Evolutionary conservation across 2,797 vertebrate genomes (phyloP), one percentile per base, ranked within the genome.

Genomic region (Syngnathus rostellatus): DNA sequence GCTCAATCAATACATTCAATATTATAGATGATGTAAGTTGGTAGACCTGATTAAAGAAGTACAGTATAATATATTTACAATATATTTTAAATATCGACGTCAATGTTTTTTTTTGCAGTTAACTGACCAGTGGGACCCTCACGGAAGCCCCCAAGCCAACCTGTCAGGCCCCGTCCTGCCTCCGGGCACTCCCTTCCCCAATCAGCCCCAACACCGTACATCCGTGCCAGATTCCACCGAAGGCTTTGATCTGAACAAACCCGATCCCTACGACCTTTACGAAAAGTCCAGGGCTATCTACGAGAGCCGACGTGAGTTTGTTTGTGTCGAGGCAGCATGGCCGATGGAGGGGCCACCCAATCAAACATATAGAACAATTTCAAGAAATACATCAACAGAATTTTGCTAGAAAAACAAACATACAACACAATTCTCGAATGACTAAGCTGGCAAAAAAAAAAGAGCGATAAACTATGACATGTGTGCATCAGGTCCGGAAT

Each of bases 271-370:
- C 6, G 97, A 98, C 90, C 93, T 99, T 77, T 99, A 99, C 71
- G 96, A 99, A 89, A 99, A 98, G 87, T 99, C 97, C 25, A 94
- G 97, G 84, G 97, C 97, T 70, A 94, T 99, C 89, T 99, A 99
- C 79, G 97, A 99, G 93, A 99, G 96, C 92, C 94, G 97, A 85
- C 95, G 97, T 99, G 92, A 98, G 97, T 95, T 80, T 25, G 74
- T 16, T 21, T 16, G 19, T 12, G 38, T 53, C n/a, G 12, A 38
- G 6, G 8, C 0, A 31, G 31, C 31, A 3, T 31, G 31, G 31
- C 31, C 31, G 31, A 31, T 31, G 31, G 31, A 31, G 31, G 31
- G 31, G 31, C 31, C 31, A 7, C 2, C 43, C 43, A 14, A 14
- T 45, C 43, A 45, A 45, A 14, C 43, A 45, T 14, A 45, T 14